Conservation (phyloP, 2,888 invertebrate genomes). For the Litoditis marina region DNA sequence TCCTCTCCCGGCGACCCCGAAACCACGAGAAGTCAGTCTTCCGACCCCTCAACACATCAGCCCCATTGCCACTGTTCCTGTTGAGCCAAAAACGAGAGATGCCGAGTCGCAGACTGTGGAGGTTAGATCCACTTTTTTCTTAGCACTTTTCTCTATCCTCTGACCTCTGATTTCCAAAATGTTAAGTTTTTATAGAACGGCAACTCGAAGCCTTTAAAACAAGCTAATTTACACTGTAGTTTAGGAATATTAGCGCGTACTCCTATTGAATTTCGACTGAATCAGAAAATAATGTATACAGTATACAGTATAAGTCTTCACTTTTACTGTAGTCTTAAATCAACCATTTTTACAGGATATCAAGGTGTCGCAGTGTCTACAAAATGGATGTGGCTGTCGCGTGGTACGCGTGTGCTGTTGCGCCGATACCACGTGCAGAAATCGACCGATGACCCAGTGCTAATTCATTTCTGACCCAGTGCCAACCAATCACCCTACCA, state of each 20-base stretch:
- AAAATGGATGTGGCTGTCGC: slow-evolving; percentile 45
- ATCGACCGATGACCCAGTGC: slow-evolving; percentile 26
- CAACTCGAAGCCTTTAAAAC: no score
- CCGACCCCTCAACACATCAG: slow-evolving; percentile 7
- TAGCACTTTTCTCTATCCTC: no score
- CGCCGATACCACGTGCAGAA: slow-evolving; percentile 37
- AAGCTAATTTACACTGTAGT: no score
- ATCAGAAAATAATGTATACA: no score
- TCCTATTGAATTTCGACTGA: no score
- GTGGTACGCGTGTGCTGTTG: slow-evolving; percentile 57
- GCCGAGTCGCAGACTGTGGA: slow-evolving; percentile 16
- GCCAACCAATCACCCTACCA: neutral
- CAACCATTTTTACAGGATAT: slow-evolving; percentile 27
- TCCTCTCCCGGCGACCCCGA: neutral
- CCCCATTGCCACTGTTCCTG: slow-evolving; percentile 5
- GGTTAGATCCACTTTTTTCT: slow-evolving; percentile 5
- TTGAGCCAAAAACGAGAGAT: slow-evolving; percentile 7
- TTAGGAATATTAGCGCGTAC: no score
- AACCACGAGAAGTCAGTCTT: slow-evolving; percentile 3
- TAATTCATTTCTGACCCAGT: slow-evolving; percentile 1
- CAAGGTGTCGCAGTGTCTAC: slow-evolving; percentile 37
- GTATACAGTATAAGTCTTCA: no score
- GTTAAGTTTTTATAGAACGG: no score
- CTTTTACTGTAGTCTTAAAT: no score
- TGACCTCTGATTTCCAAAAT: no score